Conservation (phyloP, 2,113 vertebrate species). For the Mellivora capensis region DNA sequence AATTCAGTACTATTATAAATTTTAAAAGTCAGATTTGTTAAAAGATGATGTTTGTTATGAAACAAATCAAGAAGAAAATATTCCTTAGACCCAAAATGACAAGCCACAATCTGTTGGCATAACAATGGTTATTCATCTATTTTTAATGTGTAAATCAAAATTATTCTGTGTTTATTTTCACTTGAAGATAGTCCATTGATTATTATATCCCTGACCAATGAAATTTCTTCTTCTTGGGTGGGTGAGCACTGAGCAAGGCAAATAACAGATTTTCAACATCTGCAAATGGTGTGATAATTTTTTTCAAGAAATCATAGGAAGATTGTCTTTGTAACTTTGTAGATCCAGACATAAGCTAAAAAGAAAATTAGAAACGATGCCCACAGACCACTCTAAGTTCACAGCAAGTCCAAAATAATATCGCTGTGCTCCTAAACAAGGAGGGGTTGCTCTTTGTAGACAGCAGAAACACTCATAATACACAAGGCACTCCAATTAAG, state of each 20-base stretch:
- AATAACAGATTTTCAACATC: conserved; percentile 39
- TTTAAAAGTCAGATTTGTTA: conserved; percentile 76
- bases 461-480: conserved; percentile 70
- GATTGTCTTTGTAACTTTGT: conserved; percentile 47
- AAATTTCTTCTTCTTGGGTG: conserved; percentile 53
- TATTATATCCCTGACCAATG: conserved; percentile 11
- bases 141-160: conserved; percentile 48
- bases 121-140: conserved; percentile 47
- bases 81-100: conserved; percentile 59
- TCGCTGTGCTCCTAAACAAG: conserved; percentile 71
- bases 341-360: conserved; percentile 60
- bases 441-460: conserved; percentile 62
- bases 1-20: conserved; percentile 62
- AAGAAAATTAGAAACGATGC: conserved; percentile 72
- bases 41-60: conserved; percentile 65
- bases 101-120: conserved; percentile 34
- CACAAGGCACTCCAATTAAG: conserved; percentile 63
- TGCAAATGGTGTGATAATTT: conserved; percentile 28
- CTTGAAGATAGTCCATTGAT: conserved; percentile 14
- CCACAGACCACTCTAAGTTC: conserved; percentile 75
- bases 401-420: conserved; percentile 76
- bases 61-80: conserved; percentile 62
- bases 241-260: conserved; percentile 13
- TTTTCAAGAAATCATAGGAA: conserved; percentile 39
- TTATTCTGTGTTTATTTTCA: conserved; percentile 27